phyloP scores from a whole-genome alignment of 2,113 vertebrate species.

The Miniopterus natalensis region DNA sequence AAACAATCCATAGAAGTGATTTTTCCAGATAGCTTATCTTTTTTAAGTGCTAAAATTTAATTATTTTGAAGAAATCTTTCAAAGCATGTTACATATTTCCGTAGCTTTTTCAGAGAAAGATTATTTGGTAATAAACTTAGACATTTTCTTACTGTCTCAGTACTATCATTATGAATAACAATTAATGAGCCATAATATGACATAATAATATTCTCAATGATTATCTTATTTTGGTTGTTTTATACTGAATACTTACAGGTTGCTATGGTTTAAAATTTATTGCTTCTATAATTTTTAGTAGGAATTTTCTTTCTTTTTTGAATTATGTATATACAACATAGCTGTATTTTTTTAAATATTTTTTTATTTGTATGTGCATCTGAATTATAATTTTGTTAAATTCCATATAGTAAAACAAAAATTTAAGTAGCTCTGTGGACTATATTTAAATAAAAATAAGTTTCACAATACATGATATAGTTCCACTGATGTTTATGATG shows the following conservation, averaged over 20 bases:
- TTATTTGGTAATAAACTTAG: slow-evolving; percentile 8
- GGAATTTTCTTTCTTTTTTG: background rate
- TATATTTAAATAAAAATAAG: slow-evolving; percentile 67
- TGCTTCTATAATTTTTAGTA: background rate
- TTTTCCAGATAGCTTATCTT: slow-evolving; percentile 41
- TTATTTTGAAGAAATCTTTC: background rate
- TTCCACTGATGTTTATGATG: slow-evolving; percentile 1
- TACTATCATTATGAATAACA: background rate
- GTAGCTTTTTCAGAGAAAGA: slow-evolving; percentile 4
- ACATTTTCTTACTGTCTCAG: background rate
- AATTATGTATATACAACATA: background rate
- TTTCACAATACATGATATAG: slow-evolving; percentile 33
- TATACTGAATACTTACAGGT: background rate
- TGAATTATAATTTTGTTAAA: slow-evolving; percentile 80
- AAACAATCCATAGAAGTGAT: background rate
- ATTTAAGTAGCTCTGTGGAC: background rate
- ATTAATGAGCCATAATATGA: background rate
- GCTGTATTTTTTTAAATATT: too few relatives aligned
- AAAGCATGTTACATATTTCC: background rate
- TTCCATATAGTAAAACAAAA: slow-evolving; percentile 60
- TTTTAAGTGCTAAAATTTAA: slow-evolving; percentile 31
- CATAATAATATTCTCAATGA: background rate
- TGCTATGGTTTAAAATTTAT: background rate
- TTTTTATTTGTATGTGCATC: slow-evolving; percentile 58
- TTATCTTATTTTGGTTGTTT: background rate